Evolutionary conservation across 2,113 vertebrate genomes (phyloP), one percentile per base, ranked within the genome.

Genomic region (Anhinga anhinga): DNA sequence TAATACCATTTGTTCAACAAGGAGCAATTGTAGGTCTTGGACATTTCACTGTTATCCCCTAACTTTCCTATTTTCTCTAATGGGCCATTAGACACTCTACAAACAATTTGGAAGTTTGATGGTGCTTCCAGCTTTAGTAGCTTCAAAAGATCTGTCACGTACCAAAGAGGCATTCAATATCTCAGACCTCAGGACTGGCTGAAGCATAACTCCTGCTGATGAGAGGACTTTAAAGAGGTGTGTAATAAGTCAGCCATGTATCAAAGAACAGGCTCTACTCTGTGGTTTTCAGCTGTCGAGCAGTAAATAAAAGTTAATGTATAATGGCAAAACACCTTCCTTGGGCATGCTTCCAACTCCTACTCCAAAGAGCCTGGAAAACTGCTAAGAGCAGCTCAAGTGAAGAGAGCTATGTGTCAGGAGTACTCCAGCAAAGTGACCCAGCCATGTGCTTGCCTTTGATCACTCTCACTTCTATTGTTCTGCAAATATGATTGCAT

Each of bases 301-400:
- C n/a, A 74, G 78, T 70, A 91, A 91, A 91, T 67, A 82, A 93
- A 88, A 88, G 47, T 15, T 49, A 74, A 84, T 0, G 14, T 62
- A 36, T 70, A 88, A 86, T n/a, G 19, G 71, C 3, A 3, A 80
- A 81, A 93, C 49, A 87, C 44, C 40, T 93, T 92, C 30, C 38
- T 29, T 86, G 36, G 78, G 29, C 45, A 26, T 53, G n/a, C 38
- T 92, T 86, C 80, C 59, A 91, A 47, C 80, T 78, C 47, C 63
- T 88, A 29, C 50, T 91, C 93, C 81, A 67, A 92, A 92, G 69
- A 88, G 63, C 86, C 63, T 82, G 50, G 63, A 92, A 90, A 96
- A 88, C 79, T 80, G 62, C 74, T 92, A 94, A 77, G 20, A 82
- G 87, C 81, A 90, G 66, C 44, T 84, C 58, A 73, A 47, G 49